Percentiles rank a stretch among this genome's conserved stretches.
These are phyloP conservation scores for Mnemiopsis leidyi DNA, from an alignment of 37 sponge, comb jelly and placozoan genomes.

Conservation along the genomic window DNA sequence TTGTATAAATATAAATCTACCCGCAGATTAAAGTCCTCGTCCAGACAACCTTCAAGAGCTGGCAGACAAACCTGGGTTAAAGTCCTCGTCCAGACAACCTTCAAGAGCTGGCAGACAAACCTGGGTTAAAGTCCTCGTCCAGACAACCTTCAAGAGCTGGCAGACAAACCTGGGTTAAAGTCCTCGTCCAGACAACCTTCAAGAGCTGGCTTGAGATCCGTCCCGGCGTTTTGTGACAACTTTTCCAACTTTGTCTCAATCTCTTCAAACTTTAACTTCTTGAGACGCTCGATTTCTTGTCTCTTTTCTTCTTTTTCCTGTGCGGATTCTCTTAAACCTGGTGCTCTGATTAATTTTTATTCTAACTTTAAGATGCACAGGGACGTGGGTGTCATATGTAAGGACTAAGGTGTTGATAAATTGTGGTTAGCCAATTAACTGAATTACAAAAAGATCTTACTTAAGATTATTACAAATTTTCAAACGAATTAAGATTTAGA, in stretches of 20 bases:
- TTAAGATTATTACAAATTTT: too few relatives aligned
- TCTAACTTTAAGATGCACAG: too few relatives aligned
- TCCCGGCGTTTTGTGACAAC: slow-evolving; percentile 67
- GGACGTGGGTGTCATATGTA: too few relatives aligned
- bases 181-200: background rate
- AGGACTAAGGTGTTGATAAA: too few relatives aligned
- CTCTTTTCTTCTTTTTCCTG: slow-evolving; percentile 79
- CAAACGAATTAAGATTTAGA: too few relatives aligned
- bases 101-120: background rate
- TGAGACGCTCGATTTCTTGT: slow-evolving; percentile 84
- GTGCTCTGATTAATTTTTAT: slow-evolving; percentile 73
- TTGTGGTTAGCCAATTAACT: too few relatives aligned
- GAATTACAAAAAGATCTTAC: too few relatives aligned
- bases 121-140: slow-evolving; percentile 27
- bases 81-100: background rate
- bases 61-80: background rate
- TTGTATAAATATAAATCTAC: too few relatives aligned
- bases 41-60: background rate
- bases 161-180: slow-evolving; percentile 14
- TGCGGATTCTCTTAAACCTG: slow-evolving; percentile 65
- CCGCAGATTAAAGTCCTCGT: slow-evolving; percentile 24
- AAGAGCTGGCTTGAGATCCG: background rate
- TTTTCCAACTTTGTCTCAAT: slow-evolving; percentile 81
- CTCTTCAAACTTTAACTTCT: slow-evolving; percentile 86
- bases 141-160: background rate